These are phyloP conservation scores for Mesoclemmys tuberculata DNA, from an alignment of 2,113 vertebrate species.

Conservation along the genomic window DNA sequence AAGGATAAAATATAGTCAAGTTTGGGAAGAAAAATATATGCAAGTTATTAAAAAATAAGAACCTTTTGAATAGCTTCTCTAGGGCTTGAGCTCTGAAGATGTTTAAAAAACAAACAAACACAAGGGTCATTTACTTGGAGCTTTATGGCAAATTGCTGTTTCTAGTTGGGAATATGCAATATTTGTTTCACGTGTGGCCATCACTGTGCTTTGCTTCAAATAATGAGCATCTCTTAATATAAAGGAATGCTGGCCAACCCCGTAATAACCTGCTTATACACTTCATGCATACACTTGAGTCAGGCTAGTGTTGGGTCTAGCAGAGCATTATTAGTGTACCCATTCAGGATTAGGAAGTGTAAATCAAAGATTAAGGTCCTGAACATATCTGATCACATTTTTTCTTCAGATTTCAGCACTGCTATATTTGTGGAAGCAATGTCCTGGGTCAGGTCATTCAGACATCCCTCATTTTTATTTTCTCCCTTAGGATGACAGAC, in stretches of 20 bases:
- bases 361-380: background rate
- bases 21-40: background rate
- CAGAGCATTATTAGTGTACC: background rate
- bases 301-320: background rate
- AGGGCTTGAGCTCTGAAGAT: background rate
- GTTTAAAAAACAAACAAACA: background rate
- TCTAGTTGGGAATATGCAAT: background rate
- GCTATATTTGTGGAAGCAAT: background rate
- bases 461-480: constrained; percentile 9
- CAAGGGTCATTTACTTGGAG: background rate
- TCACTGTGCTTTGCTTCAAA: background rate
- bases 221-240: background rate
- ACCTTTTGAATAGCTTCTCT: background rate
- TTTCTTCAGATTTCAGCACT: background rate
- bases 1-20: background rate
- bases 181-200: constrained; percentile 24
- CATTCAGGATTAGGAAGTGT: background rate
- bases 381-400: background rate
- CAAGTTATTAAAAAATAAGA: background rate
- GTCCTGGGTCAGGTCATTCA: constrained; percentile 15
- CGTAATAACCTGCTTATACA: constrained; percentile 34
- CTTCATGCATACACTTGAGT: constrained; percentile 26
- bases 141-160: background rate
- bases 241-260: constrained; percentile 5
- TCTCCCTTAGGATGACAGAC: constrained; percentile 27